Evolutionary conservation across 92 coral and sea anemone species (phyloP).

Genomic region (Pocillopora grandis): DNA sequence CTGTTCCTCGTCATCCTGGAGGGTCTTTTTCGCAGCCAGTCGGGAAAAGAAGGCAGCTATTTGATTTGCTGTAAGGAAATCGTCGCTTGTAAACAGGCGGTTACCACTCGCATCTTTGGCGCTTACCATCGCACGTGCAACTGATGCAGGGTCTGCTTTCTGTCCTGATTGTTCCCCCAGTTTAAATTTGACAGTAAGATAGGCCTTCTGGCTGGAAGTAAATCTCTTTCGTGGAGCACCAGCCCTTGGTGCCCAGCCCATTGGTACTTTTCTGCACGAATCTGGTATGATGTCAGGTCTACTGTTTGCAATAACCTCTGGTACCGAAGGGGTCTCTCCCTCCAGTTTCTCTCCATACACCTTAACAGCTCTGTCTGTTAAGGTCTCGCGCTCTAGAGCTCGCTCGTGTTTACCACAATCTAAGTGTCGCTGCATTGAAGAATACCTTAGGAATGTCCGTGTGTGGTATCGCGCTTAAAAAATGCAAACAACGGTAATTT

Average conservation of each 20-base stretch:
- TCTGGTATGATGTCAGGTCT: slow-evolving; percentile 1
- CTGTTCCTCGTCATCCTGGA: slow-evolving; percentile 14
- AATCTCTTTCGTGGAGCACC: slow-evolving; percentile 12
- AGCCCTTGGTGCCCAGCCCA: slow-evolving; percentile 72
- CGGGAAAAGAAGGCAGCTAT: slow-evolving; percentile 43
- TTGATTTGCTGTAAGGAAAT: slow-evolving; percentile 40
- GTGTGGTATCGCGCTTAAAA: no score
- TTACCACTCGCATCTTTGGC: slow-evolving; percentile 45
- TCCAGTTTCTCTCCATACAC: slow-evolving; percentile 6
- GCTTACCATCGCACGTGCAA: slow-evolving; percentile 61
- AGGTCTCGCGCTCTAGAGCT: slow-evolving; percentile 39
- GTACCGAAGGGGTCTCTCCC: not conserved
- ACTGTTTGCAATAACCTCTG: slow-evolving; percentile 23
- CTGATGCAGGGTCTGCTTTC: slow-evolving; percentile 67
- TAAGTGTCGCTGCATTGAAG: no score
- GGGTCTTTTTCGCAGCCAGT: slow-evolving; percentile 39
- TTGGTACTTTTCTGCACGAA: slow-evolving; percentile 17
- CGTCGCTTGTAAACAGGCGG: slow-evolving; percentile 13
- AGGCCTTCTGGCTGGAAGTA: slow-evolving; percentile 46
- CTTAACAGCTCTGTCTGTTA: slow-evolving; percentile 53
- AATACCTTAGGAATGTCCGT: slow-evolving; percentile 36
- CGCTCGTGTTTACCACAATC: slow-evolving; percentile 49
- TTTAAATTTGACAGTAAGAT: slow-evolving; percentile 54
- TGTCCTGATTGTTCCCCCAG: slow-evolving; percentile 64
- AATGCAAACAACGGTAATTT: no score